Base-by-base conservation (phyloP, 2,888 invertebrate genomes). In the Meganola albula region DNA sequence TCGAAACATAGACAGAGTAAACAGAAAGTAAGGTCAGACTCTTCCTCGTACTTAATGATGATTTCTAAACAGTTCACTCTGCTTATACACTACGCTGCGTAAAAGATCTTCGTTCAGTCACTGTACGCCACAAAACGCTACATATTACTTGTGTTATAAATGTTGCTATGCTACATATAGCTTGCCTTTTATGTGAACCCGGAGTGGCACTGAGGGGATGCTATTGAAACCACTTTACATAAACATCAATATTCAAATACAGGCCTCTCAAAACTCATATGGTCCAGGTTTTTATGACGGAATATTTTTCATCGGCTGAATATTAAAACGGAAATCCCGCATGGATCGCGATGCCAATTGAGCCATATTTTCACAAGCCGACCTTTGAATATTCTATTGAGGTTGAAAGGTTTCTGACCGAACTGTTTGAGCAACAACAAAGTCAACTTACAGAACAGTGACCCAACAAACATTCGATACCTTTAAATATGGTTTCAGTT, bases 171-270 rank as follows among this genome's bases (percentile, higher is more conserved):
- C n/a, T n/a, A n/a, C n/a, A n/a, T n/a, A n/a, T n/a, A n/a, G n/a
- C n/a, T n/a, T n/a, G n/a, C n/a, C n/a, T n/a, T n/a, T n/a, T n/a
- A n/a, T n/a, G n/a, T n/a, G n/a, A 27, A 29, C 23, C 10, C 13
- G 36, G n/a, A n/a, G n/a, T n/a, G n/a, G n/a, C n/a, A n/a, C n/a
- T n/a, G n/a, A n/a, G 40, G 36, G 37, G 6, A 5, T 37, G 21
- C 18, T 30, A 35, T 39, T 31, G 47, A 40, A 39, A 38, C 44
- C 37, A 62, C 58, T 74, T 70, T 71, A 67, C 70, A 79, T 75
- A 76, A 77, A 75, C 71, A 78, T 79, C 74, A 78, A 80, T 80
- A 80, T 80, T 78, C 72, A 77, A 77, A 77, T 72, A 64, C 67
- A 48, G 55, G 61, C 63, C 58, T 66, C 74, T 71, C 69, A 76